Conservation (phyloP, 2,888 invertebrate genomes). For the Hetaerina titia region DNA sequence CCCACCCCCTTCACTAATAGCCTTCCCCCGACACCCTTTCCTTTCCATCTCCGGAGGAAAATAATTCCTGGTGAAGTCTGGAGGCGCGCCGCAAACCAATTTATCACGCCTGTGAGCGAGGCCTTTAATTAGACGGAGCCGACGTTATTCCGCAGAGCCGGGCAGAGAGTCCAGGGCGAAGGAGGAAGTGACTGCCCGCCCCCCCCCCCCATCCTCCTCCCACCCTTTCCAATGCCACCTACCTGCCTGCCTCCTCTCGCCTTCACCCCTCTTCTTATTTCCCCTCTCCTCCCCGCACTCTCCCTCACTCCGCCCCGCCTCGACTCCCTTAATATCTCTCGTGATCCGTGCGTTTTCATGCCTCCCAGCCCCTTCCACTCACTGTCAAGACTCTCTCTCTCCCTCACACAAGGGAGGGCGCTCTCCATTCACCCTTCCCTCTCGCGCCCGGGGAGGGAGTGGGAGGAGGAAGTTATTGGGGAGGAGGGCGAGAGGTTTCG, state of each 20-base stretch:
- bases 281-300: not conserved
- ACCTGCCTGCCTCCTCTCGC: not conserved
- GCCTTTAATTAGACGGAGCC: constrained; percentile 65
- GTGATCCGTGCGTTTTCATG: constrained; percentile 33
- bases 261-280: not conserved
- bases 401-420: not conserved
- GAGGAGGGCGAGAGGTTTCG: too few species aligned
- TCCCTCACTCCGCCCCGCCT: not conserved
- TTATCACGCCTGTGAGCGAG: constrained; percentile 67
- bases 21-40: constrained; percentile 60
- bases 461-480: too few species aligned
- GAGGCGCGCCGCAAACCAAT: constrained; percentile 67
- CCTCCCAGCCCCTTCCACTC: not conserved
- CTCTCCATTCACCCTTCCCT: not conserved
- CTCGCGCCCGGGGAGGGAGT: too few species aligned
- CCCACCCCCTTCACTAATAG: constrained; percentile 50
- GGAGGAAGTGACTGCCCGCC: constrained; percentile 35
- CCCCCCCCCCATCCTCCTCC: not conserved
- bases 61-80: constrained; percentile 67
- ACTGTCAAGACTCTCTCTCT: not conserved
- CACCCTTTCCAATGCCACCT: not conserved
- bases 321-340: constrained; percentile 29
- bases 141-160: constrained; percentile 60
- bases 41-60: constrained; percentile 65
- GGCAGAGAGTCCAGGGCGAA: not conserved